Evolutionary conservation across 1,140 invertebrate species (phyloP), one percentile per base, ranked within the genome.

Genomic region (Neuroterus valhalla): DNA sequence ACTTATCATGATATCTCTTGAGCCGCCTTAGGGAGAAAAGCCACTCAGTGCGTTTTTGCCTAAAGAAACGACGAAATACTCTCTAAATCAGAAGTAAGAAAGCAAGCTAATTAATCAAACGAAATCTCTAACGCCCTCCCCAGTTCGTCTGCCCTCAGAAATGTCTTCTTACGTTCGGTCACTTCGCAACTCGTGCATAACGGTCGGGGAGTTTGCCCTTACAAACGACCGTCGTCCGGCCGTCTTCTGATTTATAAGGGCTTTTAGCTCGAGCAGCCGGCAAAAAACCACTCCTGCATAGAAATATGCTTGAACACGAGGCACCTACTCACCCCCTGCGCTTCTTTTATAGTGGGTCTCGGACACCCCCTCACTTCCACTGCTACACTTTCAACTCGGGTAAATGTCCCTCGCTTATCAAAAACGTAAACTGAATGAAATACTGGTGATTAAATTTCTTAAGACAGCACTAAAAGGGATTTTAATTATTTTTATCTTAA

Each of bases 221-320:
- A 85, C 81, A 85, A 86, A 85, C 81, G 85, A 85, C 84, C 80
- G 82, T 80, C 81, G 80, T 85, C 84, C 79, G 75, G 80, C 80
- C 82, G 80, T 82, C 85, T 86, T 86, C 86, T 88, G 88, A 89
- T 89, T 89, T 89, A 89, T 89, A 87, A 83, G 81, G 85, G 87
- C 88, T 89, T 89, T 89, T 89, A 89, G 86, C 81, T 80, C 73
- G 82, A 78, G 74, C 78, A 72, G 46, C 72, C 81, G 69, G 76
- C 82, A 87, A 88, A 89, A 88, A 87, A 82, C 74, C 81, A 81
- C 72, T 82, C 80, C 80, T 75, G 77, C 77, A 81, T 81, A 84
- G 82, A 84, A 83, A 85, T 85, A 85, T 82, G 78, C 81, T 79
- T 55, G 72, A 70, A 70, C 50, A 78, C 76, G 74, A 79, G 76